Conservation (phyloP, 2,113 vertebrate genomes). For the Proterorhinus semilunaris region DNA sequence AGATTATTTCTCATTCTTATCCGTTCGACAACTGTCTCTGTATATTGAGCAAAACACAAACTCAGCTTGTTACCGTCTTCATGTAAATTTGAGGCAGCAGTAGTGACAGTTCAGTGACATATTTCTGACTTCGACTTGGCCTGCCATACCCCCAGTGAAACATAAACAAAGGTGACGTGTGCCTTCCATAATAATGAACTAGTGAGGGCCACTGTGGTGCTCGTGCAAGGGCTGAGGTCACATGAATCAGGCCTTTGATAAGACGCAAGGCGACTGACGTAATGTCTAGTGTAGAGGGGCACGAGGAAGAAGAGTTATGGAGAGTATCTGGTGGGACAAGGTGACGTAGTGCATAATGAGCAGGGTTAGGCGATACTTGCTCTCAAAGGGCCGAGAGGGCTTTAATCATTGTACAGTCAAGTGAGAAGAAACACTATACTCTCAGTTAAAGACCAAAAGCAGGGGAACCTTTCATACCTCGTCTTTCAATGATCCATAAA, state of each 20-base stretch:
- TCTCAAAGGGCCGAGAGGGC: conserved; percentile 26
- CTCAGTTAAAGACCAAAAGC: neutral
- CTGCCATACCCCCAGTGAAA: conserved; percentile 37
- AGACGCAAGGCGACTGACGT: conserved; percentile 31
- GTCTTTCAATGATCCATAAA: too few relatives aligned
- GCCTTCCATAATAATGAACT: conserved; percentile 45
- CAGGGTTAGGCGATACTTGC: conserved; percentile 34
- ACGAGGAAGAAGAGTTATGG: conserved; percentile 6
- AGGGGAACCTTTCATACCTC: conserved; percentile 8
- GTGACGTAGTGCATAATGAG: conserved; percentile 36
- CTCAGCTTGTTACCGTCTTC: conserved; percentile 44
- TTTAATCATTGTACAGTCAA: conserved; percentile 15
- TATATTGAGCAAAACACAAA: conserved; percentile 55
- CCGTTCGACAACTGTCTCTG: conserved; percentile 37
- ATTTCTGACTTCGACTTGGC: conserved; percentile 35
- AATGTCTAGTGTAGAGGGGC: conserved; percentile 18
- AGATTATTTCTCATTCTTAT: conserved; percentile 50
- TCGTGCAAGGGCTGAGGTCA: conserved; percentile 24
- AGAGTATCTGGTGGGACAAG: conserved; percentile 6
- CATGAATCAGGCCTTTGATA: conserved; percentile 10
- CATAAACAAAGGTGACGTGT: conserved; percentile 31
- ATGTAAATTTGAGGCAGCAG: conserved; percentile 38
- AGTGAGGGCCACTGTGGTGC: conserved; percentile 4
- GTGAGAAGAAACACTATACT: conserved; percentile 2
- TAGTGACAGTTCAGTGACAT: conserved; percentile 52